Evolutionary conservation across 2,113 vertebrate species (phyloP), one percentile per base, ranked within the genome.

Genomic region (Daubentonia madagascariensis): DNA sequence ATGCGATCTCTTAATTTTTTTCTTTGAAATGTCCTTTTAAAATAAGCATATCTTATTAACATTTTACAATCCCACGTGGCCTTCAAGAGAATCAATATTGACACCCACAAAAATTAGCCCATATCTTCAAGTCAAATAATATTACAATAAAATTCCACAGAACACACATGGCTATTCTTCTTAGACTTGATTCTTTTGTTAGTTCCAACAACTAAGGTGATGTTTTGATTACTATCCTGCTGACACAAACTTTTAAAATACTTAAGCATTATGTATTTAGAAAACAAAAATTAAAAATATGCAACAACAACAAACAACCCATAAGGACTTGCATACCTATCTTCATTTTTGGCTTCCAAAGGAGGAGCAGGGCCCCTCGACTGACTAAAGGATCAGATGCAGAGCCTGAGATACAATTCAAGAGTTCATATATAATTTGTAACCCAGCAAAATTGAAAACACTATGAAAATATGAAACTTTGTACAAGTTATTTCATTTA

Each of bases 351-450:
- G 95, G 97, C 96, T 98, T 99, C 99, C 94, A 99, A 96, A 79
- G 99, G 99, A 94, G 99, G 99, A 72, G 99, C 99, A 30, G 99
- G 99, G 80, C 99, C 99, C 98, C 98, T 99, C 68, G 99, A 98
- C 96, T 99, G 99, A 35, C 99, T 99, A 93, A 99, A 98, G 63
- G 99, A 98, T 99, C 99, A 99, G 99, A 99, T 5, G 97, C 96
- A 96, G 99, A 99, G 91, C 99, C 99, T 99, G 96, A 52, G 35
- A 97, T 48, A 98, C 96, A 98, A 97, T 93, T 43, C 23, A 88
- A 96, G 22, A 96, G 18, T 72, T 90, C 50, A 79, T 1, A 8
- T 84, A 97, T 76, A 88, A 8, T 94, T 72, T 93, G 30, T 1
- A 40, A 75, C 30, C 35, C 78, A 96, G 37, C 1, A 85, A 70